phyloP scores from a whole-genome alignment of 2,888 invertebrate genomes.

The Myopa testacea region DNA sequence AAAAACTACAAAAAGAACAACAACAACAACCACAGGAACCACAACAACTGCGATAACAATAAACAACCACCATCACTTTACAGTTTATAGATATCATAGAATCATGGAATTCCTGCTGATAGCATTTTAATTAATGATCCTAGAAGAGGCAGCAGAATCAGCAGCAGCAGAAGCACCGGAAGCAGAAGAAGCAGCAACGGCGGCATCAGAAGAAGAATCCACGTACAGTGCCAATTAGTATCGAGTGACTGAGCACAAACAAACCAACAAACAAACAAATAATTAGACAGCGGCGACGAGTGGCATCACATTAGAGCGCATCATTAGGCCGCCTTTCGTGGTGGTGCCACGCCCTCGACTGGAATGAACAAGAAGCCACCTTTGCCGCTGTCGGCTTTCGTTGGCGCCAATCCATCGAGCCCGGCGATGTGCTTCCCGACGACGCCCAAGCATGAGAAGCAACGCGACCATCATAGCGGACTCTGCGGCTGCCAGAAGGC shows the following conservation, averaged over 20 bases:
- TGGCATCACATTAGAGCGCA: neutral
- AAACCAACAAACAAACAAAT: too few relatives aligned
- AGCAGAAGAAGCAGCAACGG: neutral
- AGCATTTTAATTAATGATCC: conserved; percentile 27
- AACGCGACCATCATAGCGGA: conserved; percentile 59
- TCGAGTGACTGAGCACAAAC: neutral
- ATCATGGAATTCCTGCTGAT: conserved; percentile 21
- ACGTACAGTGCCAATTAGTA: conserved; percentile 9
- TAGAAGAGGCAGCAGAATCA: conserved; percentile 1
- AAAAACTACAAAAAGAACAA: neutral
- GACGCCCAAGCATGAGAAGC: conserved; percentile 59
- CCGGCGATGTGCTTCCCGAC: conserved; percentile 49
- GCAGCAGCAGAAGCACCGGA: neutral
- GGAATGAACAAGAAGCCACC: conserved; percentile 66
- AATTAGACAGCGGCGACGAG: neutral
- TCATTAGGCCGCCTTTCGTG: conserved; percentile 11
- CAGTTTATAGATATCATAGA: conserved; percentile 22
- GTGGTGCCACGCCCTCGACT: neutral
- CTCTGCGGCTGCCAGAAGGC: conserved; percentile 68
- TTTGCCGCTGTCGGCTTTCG: conserved; percentile 63
- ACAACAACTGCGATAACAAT: conserved; percentile 14
- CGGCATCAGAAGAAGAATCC: neutral
- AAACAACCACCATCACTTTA: neutral
- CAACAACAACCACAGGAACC: neutral
- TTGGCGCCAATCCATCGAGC: conserved; percentile 52